phyloP scores from a whole-genome alignment of 2,888 invertebrate genomes.

The Galerucella calmariensis region DNA sequence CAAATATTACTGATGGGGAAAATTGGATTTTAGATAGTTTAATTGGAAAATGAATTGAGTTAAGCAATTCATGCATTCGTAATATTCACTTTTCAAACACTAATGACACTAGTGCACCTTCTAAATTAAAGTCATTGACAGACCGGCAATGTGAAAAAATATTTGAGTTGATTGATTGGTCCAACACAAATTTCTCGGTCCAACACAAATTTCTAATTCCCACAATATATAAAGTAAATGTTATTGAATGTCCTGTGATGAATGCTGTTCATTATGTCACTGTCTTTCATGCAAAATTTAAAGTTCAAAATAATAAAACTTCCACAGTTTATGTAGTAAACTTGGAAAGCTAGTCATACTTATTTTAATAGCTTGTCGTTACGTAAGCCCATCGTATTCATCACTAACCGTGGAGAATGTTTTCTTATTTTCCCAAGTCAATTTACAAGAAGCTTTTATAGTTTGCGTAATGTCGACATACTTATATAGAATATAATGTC shows the following conservation, averaged over 20 bases:
- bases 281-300: not conserved
- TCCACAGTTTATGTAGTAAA: not conserved
- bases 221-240: not conserved
- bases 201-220: no score
- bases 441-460: no score
- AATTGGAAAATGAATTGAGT: not conserved
- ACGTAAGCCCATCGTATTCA: not conserved
- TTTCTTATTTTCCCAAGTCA: no score
- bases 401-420: no score
- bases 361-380: not conserved
- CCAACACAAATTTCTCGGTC: no score
- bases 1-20: constrained; percentile 19
- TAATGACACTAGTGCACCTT: no score
- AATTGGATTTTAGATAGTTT: not conserved
- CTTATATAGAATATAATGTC: no score
- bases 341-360: not conserved
- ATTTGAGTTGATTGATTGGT: no score
- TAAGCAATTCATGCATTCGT: not conserved
- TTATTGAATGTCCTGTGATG: not conserved
- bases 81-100: not conserved
- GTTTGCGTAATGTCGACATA: no score
- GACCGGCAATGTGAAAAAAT: no score
- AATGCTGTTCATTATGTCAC: not conserved
- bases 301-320: not conserved
- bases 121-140: no score